Evolutionary conservation across 2,113 vertebrate species (phyloP).

Genomic region (Glareola pratincola): DNA sequence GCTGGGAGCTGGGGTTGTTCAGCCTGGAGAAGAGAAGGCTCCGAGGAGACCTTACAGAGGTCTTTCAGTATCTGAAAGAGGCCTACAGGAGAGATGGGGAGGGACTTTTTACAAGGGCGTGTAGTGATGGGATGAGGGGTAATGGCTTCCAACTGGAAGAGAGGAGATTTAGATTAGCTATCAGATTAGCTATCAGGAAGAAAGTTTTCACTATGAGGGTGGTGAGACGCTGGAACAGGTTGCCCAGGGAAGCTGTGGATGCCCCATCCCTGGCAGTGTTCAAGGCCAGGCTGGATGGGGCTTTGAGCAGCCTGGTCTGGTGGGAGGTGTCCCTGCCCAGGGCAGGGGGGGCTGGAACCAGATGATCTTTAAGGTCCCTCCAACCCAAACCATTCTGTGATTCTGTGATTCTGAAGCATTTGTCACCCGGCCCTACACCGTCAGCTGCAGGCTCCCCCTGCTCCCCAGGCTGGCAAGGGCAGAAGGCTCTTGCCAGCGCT

Average conservation of each 20-base stretch:
- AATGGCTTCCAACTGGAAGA: neutral
- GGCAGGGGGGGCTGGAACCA: neutral
- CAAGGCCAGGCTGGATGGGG: neutral
- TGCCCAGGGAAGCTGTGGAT: neutral
- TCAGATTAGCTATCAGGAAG: neutral
- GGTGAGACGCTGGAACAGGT: neutral
- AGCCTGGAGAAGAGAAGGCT: neutral
- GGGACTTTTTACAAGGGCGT: neutral
- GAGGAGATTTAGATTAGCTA: neutral
- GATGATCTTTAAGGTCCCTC: neutral
- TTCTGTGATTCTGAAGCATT: neutral
- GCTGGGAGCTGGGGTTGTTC: neutral
- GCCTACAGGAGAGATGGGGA: neutral
- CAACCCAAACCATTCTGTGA: neutral
- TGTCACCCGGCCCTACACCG: fast-evolving
- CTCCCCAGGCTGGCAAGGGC: neutral
- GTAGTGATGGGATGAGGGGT: neutral
- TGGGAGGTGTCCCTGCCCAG: neutral
- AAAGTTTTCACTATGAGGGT: neutral
- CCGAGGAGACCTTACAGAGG: neutral
- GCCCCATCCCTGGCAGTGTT: neutral
- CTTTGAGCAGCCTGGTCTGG: too few species aligned
- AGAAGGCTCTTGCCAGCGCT: too few species aligned
- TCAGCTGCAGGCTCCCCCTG: neutral
- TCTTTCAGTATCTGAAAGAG: neutral